Conservation (phyloP, 1,140 invertebrate genomes). For the Aphelenchoides besseyi region DNA sequence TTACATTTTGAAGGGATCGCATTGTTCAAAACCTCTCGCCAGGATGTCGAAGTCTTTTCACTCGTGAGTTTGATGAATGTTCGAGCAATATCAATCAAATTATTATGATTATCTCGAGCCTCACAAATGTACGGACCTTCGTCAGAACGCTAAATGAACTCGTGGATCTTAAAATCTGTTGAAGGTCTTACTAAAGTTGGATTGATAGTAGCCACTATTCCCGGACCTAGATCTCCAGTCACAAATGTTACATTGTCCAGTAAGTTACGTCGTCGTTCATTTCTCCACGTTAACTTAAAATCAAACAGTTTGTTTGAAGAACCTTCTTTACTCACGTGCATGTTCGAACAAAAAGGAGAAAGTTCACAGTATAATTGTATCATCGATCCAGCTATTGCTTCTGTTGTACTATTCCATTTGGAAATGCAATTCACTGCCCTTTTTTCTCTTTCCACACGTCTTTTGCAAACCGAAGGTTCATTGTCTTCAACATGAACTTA, state of each 20-base stretch:
- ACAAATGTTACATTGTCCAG: neutral
- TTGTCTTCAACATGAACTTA: neutral
- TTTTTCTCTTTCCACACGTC: neutral
- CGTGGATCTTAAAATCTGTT: neutral
- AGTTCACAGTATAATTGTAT: slow-evolving; percentile 16
- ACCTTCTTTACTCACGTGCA: neutral
- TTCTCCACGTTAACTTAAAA: neutral
- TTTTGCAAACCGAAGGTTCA: neutral
- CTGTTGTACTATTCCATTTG: slow-evolving; percentile 8
- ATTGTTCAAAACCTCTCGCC: slow-evolving; percentile 11
- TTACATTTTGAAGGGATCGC: slow-evolving; percentile 8
- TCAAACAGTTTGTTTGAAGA: neutral
- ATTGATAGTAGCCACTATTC: neutral
- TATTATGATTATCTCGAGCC: neutral
- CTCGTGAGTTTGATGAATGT: neutral
- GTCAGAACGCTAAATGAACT: neutral
- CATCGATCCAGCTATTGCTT: neutral
- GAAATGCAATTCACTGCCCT: neutral
- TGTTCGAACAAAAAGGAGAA: neutral
- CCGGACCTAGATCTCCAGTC: neutral
- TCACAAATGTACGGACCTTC: slow-evolving; percentile 1
- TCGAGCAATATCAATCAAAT: neutral
- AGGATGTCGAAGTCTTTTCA: neutral
- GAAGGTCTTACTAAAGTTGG: neutral
- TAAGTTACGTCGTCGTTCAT: neutral